Evolutionary conservation across 2,888 invertebrate species (phyloP).

Genomic region (Rutpela maculata): DNA sequence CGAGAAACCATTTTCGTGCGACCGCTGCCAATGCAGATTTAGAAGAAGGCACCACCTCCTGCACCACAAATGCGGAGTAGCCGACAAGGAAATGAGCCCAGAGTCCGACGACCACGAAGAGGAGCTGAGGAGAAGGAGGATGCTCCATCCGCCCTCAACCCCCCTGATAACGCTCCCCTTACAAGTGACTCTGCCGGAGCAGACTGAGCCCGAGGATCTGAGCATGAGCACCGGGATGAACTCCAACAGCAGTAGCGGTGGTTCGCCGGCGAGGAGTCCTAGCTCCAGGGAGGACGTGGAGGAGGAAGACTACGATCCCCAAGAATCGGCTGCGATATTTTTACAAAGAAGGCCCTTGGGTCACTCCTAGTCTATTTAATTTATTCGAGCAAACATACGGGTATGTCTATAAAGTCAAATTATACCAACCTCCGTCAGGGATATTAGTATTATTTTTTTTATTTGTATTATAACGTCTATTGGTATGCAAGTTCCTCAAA

Average conservation of each 20-base stretch:
- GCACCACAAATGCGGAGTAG: conserved; percentile 86
- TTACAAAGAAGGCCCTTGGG: conserved; percentile 69
- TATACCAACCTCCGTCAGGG: conserved; percentile 57
- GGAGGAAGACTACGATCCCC: conserved; percentile 76
- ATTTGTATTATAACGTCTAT: conserved; percentile 60
- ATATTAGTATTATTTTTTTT: conserved; percentile 63
- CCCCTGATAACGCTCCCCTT: conserved; percentile 69
- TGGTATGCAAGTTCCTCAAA: conserved; percentile 74
- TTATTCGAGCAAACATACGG: conserved; percentile 56
- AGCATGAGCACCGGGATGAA: conserved; percentile 81
- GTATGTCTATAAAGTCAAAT: conserved; percentile 61
- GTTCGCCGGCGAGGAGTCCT: conserved; percentile 73
- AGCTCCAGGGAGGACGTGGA: conserved; percentile 72
- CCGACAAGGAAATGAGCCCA: conserved; percentile 64
- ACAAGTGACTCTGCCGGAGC: conserved; percentile 80
- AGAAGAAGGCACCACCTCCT: conserved; percentile 90
- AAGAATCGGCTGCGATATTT: conserved; percentile 76
- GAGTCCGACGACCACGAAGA: conserved; percentile 65
- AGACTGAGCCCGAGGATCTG: conserved; percentile 94
- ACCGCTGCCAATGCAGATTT: conserved; percentile 85
- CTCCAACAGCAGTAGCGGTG: conserved; percentile 75
- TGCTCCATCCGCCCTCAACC: conserved; percentile 74
- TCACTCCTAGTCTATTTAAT: conserved; percentile 65
- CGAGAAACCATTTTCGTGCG: conserved; percentile 91
- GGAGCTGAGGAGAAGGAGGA: conserved; percentile 71